Evolutionary conservation across 2,888 invertebrate species (phyloP).

Genomic region (Agrilus mali): DNA sequence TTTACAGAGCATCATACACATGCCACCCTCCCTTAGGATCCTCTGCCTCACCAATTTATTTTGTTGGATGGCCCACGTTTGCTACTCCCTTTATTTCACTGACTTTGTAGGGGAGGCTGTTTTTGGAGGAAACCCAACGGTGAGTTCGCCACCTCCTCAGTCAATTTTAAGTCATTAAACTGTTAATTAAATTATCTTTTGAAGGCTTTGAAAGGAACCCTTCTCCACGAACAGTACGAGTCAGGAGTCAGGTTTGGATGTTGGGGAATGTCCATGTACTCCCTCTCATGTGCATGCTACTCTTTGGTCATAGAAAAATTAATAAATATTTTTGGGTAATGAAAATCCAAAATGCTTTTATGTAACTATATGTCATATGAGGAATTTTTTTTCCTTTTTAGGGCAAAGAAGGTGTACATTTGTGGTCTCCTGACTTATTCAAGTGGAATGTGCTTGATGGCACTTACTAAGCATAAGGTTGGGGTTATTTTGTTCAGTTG

Average conservation of each 20-base stretch:
- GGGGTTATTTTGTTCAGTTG: constrained; percentile 83
- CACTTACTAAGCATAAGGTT: constrained; percentile 57
- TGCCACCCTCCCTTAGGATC: constrained; percentile 77
- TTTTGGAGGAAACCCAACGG: constrained; percentile 76
- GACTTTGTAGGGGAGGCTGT: constrained; percentile 91
- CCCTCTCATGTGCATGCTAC: constrained; percentile 88
- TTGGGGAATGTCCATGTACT: constrained; percentile 94
- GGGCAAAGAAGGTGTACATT: constrained; percentile 78
- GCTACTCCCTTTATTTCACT: constrained; percentile 92
- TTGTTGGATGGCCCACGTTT: constrained; percentile 97
- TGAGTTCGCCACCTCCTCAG: constrained; percentile 27
- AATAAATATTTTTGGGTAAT: constrained; percentile 53
- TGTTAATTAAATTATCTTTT: constrained; percentile 22
- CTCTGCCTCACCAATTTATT: constrained; percentile 89
- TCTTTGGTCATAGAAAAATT: constrained; percentile 79
- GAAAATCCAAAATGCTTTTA: not conserved
- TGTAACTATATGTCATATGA: not conserved
- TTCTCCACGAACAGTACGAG: constrained; percentile 60
- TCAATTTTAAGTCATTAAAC: too few relatives aligned
- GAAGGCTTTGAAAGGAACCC: constrained; percentile 56
- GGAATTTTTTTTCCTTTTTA: constrained; percentile 25
- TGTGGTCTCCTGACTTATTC: constrained; percentile 82
- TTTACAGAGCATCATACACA: constrained; percentile 76
- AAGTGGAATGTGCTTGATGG: constrained; percentile 79
- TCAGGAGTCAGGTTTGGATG: constrained; percentile 90